Evolutionary conservation across 2,888 invertebrate species (phyloP).

Genomic region (Mamestra brassicae): DNA sequence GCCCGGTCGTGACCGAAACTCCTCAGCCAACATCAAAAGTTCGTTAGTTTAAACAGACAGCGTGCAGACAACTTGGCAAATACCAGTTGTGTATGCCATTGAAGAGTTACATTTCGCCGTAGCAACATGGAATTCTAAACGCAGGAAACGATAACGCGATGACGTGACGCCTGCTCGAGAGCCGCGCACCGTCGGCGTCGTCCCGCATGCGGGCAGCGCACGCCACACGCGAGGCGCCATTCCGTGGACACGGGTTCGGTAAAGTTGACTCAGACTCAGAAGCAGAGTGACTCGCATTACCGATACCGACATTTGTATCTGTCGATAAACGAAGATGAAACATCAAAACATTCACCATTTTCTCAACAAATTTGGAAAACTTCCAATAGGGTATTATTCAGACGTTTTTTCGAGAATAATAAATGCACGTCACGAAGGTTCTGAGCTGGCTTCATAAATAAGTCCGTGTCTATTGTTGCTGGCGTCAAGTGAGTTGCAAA

Average conservation of each 20-base stretch:
- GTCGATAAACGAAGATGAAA: constrained; percentile 12
- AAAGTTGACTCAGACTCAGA: too few species aligned
- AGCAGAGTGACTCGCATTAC: background rate
- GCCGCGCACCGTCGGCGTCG: too few species aligned
- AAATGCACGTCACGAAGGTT: constrained; percentile 30
- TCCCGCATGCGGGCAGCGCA: too few species aligned
- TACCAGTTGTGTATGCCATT: background rate
- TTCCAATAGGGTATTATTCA: constrained; percentile 5
- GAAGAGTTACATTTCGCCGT: background rate
- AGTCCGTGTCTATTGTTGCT: constrained; percentile 27
- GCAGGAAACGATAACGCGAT: too few species aligned
- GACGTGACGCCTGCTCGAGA: too few species aligned
- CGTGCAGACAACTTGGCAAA: background rate
- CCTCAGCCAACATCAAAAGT: background rate
- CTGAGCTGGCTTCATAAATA: constrained; percentile 20
- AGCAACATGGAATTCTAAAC: too few species aligned
- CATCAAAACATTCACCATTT: constrained; percentile 5
- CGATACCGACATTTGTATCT: background rate
- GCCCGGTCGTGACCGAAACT: background rate
- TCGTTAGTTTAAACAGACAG: background rate
- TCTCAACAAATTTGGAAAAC: background rate
- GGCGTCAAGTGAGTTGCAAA: constrained; percentile 43
- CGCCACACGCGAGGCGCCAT: too few species aligned
- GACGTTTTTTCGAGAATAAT: background rate
- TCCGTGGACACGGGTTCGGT: background rate